phyloP scores from a whole-genome alignment of 1,140 invertebrate genomes.

The Pemphigus obesinymphae region DNA sequence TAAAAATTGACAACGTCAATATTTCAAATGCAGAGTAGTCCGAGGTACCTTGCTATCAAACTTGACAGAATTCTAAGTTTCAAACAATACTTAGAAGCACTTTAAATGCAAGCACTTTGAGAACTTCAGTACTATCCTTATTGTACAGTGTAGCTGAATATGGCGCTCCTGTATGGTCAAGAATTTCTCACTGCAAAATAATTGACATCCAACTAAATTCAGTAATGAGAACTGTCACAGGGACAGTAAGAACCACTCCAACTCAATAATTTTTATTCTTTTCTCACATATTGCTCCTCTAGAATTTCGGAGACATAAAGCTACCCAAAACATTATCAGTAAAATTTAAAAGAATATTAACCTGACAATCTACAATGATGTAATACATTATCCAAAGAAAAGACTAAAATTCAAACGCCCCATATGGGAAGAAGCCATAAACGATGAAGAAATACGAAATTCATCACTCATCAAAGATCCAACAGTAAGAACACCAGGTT shows the following conservation, averaged over 20 bases:
- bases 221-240: too few relatives aligned
- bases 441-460: not conserved
- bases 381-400: not conserved
- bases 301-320: not conserved
- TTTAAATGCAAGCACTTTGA: slow-evolving; percentile 6
- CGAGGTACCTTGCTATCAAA: not conserved
- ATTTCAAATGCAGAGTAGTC: not conserved
- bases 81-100: too few relatives aligned
- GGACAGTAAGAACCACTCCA: too few relatives aligned
- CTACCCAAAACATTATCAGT: not conserved
- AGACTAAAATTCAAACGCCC: not conserved
- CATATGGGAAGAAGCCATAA: not conserved
- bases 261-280: too few relatives aligned
- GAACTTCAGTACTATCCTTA: slow-evolving; percentile 23
- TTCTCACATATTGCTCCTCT: not conserved
- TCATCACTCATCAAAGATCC: too few relatives aligned
- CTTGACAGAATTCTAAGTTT: not conserved
- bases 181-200: slow-evolving; percentile 3
- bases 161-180: not conserved
- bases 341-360: not conserved
- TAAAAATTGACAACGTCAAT: too few relatives aligned
- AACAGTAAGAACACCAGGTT: too few relatives aligned
- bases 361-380: not conserved
- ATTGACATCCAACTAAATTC: too few relatives aligned
- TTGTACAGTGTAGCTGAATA: slow-evolving; percentile 4